A percentile compares a stretch with the other conserved stretches of the same genome.
Evolutionary conservation across 2,797 vertebrate species (phyloP).

Genomic region (Helarctos malayanus): DNA sequence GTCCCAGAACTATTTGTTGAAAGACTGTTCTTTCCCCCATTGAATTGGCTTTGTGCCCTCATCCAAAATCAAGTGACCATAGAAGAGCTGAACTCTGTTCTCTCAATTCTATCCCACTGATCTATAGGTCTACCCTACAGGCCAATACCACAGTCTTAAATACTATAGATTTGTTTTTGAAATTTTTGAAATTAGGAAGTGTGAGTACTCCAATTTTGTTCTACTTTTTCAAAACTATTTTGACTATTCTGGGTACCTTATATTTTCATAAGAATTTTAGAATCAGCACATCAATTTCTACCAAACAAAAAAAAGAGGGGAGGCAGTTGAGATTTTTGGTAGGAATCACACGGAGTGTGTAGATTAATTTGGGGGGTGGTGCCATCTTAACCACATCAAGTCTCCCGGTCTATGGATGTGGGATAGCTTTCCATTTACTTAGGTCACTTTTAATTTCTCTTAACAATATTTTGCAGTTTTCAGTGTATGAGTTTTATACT

Average conservation of each 20-base stretch:
- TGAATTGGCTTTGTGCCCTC: not conserved
- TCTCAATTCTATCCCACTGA: not conserved
- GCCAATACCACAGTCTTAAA: not conserved
- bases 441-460: not conserved
- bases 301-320: not conserved
- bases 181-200: not conserved
- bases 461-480: not conserved
- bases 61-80: not conserved
- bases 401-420: not conserved
- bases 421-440: not conserved
- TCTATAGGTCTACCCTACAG: not conserved
- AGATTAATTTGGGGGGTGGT: not conserved
- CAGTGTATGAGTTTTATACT: not conserved
- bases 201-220: not conserved
- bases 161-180: too few relatives aligned
- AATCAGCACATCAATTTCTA: not conserved
- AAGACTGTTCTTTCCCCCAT: not conserved
- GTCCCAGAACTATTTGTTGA: not conserved
- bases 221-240: not conserved
- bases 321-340: not conserved
- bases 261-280: not conserved
- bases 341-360: not conserved
- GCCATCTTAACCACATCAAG: not conserved
- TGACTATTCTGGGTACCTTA: not conserved
- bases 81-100: not conserved